Evolutionary conservation across 2,113 vertebrate species (phyloP), one percentile per base, ranked within the genome.

Genomic region (Anolis sagrei): DNA sequence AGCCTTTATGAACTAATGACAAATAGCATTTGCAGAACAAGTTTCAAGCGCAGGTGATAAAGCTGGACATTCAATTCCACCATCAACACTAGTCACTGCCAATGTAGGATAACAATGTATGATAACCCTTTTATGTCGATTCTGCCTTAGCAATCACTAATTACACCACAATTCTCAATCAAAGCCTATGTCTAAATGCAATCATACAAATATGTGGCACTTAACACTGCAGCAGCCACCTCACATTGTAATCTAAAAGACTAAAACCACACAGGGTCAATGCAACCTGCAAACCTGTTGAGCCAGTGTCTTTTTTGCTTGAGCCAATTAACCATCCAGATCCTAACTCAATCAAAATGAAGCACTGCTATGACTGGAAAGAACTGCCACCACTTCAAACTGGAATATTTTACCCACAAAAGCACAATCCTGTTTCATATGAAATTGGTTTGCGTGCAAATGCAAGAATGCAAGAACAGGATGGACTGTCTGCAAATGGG

Each of bases 101-200:
- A 19, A 11, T 74, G 25, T 58, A 34, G 3, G 14, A 1, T 25
- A 18, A 4, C 64, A n/a, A n/a, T n/a, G 25, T 58, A 34, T 7
- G 14, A 1, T 25, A 18, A 4, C 64, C 18, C 2, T 27, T 19
- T 23, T 48, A n/a, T 54, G 5, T 66, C 34, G 39, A 13, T 69
- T 54, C n/a, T 39, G 23, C 18, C 18, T 8, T 7, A 62, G 10
- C 18, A 16, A 13, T 3, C 54, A 19, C 61, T 54, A 48, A 32
- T 70, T 44, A 32, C 74, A 44, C 68, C 23, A 85, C 77, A 39
- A 70, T 70, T 80, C 0, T 29, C 34, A 9, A 58, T 27, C 36
- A 66, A 80, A 58, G 0, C 61, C 85, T 76, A 9, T 77, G 34
- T 89, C 87, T 89, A 85, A 89, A 90, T 79, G 86, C 27, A 76